Evolutionary conservation across 2,888 invertebrate species (phyloP).

Genomic region (Polydrusus pterygomalis): DNA sequence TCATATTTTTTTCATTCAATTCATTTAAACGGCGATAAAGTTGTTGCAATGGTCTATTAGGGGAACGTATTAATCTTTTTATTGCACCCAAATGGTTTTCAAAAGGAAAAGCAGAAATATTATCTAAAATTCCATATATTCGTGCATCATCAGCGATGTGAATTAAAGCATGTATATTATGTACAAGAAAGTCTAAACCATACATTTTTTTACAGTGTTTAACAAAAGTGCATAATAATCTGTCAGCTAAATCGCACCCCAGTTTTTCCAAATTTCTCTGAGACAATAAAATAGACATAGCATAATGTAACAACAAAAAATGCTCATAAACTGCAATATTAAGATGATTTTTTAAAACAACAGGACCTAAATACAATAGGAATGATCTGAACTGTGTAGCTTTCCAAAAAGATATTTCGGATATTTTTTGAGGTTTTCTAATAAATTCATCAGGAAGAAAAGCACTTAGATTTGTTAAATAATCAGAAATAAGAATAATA

Average conservation of each 20-base stretch:
- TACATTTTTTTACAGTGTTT: background rate
- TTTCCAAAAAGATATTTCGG: background rate
- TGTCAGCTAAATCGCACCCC: background rate
- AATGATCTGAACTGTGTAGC: conserved; percentile 6
- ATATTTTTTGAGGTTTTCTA: background rate
- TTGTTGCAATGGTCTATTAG: background rate
- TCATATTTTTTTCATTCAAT: conserved; percentile 3
- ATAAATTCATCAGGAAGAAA: background rate
- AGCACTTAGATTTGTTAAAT: background rate
- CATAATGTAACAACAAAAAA: conserved; percentile 2
- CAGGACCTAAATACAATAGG: background rate
- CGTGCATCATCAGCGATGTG: background rate
- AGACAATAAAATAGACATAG: background rate
- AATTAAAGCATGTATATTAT: background rate
- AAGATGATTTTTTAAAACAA: conserved; percentile 1
- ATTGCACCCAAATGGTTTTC: background rate
- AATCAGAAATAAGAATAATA: background rate
- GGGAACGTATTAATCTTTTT: conserved; percentile 1
- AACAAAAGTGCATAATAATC: background rate
- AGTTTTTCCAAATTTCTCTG: conserved; percentile 2
- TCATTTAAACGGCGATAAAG: conserved; percentile 3
- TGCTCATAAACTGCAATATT: conserved; percentile 1
- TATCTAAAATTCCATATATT: background rate
- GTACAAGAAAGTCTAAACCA: conserved; percentile 10
- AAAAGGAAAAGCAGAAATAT: conserved; percentile 8